Conservation (phyloP, 2,888 invertebrate genomes). For the Branchipolynoe longqiensis region DNA sequence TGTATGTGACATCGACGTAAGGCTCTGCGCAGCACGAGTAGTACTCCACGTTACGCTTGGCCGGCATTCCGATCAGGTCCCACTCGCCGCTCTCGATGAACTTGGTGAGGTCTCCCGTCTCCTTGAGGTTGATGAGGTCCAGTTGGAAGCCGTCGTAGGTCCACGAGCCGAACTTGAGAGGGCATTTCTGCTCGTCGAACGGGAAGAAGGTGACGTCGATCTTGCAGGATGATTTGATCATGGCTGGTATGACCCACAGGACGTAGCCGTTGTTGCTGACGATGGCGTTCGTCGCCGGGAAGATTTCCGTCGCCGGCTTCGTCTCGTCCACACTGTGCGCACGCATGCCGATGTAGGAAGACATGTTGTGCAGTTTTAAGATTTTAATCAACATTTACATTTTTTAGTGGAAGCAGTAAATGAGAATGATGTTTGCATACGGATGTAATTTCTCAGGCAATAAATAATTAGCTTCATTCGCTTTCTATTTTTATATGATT, state of each 20-base stretch:
- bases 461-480: no score
- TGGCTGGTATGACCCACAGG: constrained; percentile 68
- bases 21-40: constrained; percentile 68
- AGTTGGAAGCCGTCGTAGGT: constrained; percentile 85
- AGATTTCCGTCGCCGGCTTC: constrained; percentile 66
- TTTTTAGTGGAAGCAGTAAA: no score
- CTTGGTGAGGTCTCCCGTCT: constrained; percentile 65
- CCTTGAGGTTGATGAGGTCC: constrained; percentile 70
- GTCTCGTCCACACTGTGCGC: constrained; percentile 70
- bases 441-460: no score
- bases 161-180: constrained; percentile 92
- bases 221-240: constrained; percentile 68
- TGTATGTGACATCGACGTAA: constrained; percentile 69
- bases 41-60: constrained; percentile 65
- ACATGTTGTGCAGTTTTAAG: no score
- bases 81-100: constrained; percentile 66
- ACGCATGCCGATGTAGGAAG: no score
- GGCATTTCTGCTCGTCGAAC: constrained; percentile 97
- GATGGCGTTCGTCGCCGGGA: constrained; percentile 67
- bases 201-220: constrained; percentile 71
- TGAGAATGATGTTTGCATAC: no score
- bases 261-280: constrained; percentile 65
- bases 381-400: no score
- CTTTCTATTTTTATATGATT: no score
- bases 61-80: constrained; percentile 68